phyloP scores from a whole-genome alignment of 1,140 invertebrate species.

The Drosophila malerkotliana region DNA sequence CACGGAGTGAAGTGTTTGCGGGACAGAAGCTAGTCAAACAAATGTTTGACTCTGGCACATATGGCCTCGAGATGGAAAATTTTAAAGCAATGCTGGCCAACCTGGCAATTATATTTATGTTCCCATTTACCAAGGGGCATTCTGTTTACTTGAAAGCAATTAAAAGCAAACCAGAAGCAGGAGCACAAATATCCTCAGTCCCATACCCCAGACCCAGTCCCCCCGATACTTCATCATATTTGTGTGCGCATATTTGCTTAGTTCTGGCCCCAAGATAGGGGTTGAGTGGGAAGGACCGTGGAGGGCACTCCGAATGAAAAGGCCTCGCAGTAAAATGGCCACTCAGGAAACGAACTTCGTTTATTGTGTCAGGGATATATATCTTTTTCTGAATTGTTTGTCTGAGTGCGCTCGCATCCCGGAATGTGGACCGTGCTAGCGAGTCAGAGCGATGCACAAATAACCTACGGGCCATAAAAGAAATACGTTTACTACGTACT shows the following conservation, averaged over 20 bases:
- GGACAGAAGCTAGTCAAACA: slow-evolving; percentile 11
- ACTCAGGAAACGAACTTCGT: slow-evolving; percentile 80
- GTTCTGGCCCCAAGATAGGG: slow-evolving; percentile 49
- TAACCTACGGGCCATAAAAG: slow-evolving; percentile 73
- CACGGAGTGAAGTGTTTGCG: slow-evolving; percentile 3
- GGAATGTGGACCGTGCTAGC: slow-evolving; percentile 53
- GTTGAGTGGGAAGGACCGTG: slow-evolving; percentile 20
- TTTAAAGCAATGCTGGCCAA: slow-evolving; percentile 36
- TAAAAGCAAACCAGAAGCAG: slow-evolving; percentile 70
- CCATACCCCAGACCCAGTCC: not conserved
- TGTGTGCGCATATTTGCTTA: slow-evolving; percentile 74
- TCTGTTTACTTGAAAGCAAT: slow-evolving; percentile 79
- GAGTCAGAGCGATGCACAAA: slow-evolving; percentile 63
- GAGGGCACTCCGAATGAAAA: slow-evolving; percentile 43
- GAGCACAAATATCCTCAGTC: slow-evolving; percentile 5
- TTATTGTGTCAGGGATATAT: slow-evolving; percentile 79
- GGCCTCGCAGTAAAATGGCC: slow-evolving; percentile 77
- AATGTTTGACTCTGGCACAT: slow-evolving; percentile 24
- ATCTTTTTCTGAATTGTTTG: slow-evolving; percentile 59
- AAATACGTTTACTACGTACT: slow-evolving; percentile 80
- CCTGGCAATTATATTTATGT: slow-evolving; percentile 74
- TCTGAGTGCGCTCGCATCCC: slow-evolving; percentile 52
- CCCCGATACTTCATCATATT: slow-evolving; percentile 70
- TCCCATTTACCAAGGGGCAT: slow-evolving; percentile 66
- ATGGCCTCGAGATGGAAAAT: slow-evolving; percentile 49